Conservation (phyloP, 2,797 vertebrate species). For the Hypotaenidia okinawae region DNA sequence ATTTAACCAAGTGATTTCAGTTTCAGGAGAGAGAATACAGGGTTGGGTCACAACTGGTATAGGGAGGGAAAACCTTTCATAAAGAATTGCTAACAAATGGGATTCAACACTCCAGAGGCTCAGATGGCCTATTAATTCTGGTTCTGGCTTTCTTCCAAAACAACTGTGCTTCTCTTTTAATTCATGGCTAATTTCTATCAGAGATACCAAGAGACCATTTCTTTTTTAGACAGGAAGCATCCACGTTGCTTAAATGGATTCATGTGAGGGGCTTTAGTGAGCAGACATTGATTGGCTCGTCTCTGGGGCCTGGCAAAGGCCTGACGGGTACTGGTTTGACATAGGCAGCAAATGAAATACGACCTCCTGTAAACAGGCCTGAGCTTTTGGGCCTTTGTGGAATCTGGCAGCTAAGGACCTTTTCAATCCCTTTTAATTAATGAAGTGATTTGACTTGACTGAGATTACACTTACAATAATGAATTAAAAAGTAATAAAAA, state of each 20-base stretch:
- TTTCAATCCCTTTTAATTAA: constrained; percentile 94
- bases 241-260: constrained; percentile 93
- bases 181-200: constrained; percentile 97
- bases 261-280: constrained; percentile 83
- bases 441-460: constrained; percentile 89
- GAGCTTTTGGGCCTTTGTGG: constrained; percentile 85
- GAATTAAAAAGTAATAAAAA: constrained; percentile 73
- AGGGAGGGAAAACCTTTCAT: constrained; percentile 85
- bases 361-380: constrained; percentile 90
- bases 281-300: constrained; percentile 93
- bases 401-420: constrained; percentile 88
- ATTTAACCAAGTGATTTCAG: constrained; percentile 82
- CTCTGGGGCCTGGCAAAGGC: constrained; percentile 78
- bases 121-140: constrained; percentile 96
- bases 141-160: constrained; percentile 90
- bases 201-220: constrained; percentile 89
- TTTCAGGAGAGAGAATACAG: constrained; percentile 76
- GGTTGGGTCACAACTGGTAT: constrained; percentile 78
- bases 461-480: constrained; percentile 84
- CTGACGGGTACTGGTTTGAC: constrained; percentile 85
- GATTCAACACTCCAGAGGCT: constrained; percentile 94
- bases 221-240: constrained; percentile 88
- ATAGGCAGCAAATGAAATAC: constrained; percentile 94
- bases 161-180: constrained; percentile 89
- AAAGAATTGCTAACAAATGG: constrained; percentile 90